A percentile compares a stretch with the other conserved stretches of the same genome.
Conservation (phyloP, 2,113 vertebrate genomes). For the Plecturocebus donacophilus region DNA sequence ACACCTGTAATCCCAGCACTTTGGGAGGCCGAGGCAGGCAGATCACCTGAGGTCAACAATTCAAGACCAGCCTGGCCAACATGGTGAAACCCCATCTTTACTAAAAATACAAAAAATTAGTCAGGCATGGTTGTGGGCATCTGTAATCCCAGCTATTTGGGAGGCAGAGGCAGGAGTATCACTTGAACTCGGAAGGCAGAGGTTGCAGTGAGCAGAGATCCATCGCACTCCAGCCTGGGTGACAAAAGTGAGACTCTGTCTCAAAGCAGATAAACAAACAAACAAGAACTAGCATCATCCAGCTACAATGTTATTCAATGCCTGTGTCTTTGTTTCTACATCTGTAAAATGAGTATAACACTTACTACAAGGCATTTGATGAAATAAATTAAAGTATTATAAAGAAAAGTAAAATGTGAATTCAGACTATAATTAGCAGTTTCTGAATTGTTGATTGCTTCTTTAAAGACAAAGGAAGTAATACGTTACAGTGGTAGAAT, state of each 20-base stretch:
- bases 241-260: not conserved
- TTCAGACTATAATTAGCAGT: not conserved
- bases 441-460: constrained; percentile 12
- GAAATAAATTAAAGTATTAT: not conserved
- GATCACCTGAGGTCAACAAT: not conserved
- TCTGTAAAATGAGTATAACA: not conserved
- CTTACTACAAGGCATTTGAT: not conserved
- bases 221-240: not conserved
- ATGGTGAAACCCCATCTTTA: not conserved
- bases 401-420: not conserved
- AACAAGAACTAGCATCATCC: not conserved
- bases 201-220: not conserved
- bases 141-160: not conserved
- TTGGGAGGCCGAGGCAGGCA: not conserved
- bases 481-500: no score
- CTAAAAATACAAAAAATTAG: not conserved
- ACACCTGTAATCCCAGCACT: not conserved
- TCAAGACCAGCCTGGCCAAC: not conserved
- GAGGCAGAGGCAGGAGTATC: not conserved
- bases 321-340: not conserved
- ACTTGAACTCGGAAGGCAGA: not conserved
- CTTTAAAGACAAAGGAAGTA: not conserved
- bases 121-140: not conserved
- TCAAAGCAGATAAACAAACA: not conserved
- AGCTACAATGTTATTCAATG: not conserved